Base-by-base conservation (phyloP, 2,888 invertebrate species). In the Rhorus exstirpatorius region DNA sequence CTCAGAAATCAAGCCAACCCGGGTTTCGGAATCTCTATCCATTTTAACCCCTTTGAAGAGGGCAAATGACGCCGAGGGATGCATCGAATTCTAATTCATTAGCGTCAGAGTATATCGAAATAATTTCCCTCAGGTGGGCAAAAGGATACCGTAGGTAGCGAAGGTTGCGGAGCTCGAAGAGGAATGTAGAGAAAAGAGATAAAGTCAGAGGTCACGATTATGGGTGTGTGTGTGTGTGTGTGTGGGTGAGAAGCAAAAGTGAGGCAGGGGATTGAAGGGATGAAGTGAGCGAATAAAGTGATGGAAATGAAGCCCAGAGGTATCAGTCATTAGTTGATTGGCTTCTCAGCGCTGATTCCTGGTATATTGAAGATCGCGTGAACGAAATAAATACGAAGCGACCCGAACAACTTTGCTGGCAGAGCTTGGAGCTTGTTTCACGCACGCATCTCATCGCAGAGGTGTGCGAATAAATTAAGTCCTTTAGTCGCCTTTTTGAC, bases 241-340 rank as follows among this genome's bases (percentile, higher is more conserved):
- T 7, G 14, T 14, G 10, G 14, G 44, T 1, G 44, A 35, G 35
- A 35, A 12, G 55, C 19, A 38, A 26, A 65, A 17, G 17, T 19
- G 49, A 0, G 63, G 41, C 14, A 31, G 31, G 26, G 26, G 14
- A 35, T 26, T 12, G 61, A 26, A 26, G 58, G 61, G 49, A 61
- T 53, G 7, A 26, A 19, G 65, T 49, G 46, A 41, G 44, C n/a
- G 38, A 44, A 60, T 35, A 24, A 35, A 67, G 55, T 71, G 80
- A 72, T 61, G 68, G 63, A 76, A 79, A 67, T 31, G 58, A 70
- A 70, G 46, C 49, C 31, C 76, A 76, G 83, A 84, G 86, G 86
- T 87, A 87, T 86, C 85, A 84, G 88, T 89, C 88, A 88, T 88
- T 88, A 87, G 87, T 85, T 87, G 88, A 89, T 88, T 88, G 87